Evolutionary conservation across 2,888 invertebrate genomes (phyloP).

Genomic region (Callyntrura sp.): DNA sequence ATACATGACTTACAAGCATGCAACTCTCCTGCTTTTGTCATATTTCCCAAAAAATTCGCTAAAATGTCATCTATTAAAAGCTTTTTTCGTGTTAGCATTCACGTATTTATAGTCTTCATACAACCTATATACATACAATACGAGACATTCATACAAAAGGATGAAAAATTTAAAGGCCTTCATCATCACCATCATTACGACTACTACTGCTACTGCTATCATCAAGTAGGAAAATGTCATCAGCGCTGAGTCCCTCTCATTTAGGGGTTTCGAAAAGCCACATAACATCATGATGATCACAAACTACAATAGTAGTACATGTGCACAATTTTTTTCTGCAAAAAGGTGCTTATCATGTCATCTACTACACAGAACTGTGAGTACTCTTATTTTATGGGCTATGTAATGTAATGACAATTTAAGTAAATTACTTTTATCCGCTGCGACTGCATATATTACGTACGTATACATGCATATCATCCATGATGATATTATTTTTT

Average conservation of each 20-base stretch:
- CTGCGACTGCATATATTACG: neutral
- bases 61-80: too few relatives aligned
- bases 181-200: neutral
- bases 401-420: slow-evolving; percentile 24
- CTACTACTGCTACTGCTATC: neutral
- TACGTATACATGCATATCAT: neutral
- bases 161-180: slow-evolving; percentile 33
- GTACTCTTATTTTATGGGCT: slow-evolving; percentile 25
- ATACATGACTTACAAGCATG: slow-evolving; percentile 12
- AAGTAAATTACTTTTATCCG: slow-evolving; percentile 55
- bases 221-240: slow-evolving; percentile 34
- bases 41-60: slow-evolving; percentile 13
- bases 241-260: neutral
- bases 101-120: neutral
- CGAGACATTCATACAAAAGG: slow-evolving; percentile 9
- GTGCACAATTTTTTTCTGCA: slow-evolving; percentile 37
- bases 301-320: neutral
- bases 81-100: neutral
- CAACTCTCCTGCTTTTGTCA: neutral
- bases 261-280: slow-evolving; percentile 18
- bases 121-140: too few relatives aligned
- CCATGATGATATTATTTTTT: slow-evolving; percentile 6
- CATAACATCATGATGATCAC: slow-evolving; percentile 21
- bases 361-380: neutral
- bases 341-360: slow-evolving; percentile 58